These are phyloP conservation scores for Amphiduros pacificus DNA, from an alignment of 2,888 invertebrate species.

Conservation along the genomic window DNA sequence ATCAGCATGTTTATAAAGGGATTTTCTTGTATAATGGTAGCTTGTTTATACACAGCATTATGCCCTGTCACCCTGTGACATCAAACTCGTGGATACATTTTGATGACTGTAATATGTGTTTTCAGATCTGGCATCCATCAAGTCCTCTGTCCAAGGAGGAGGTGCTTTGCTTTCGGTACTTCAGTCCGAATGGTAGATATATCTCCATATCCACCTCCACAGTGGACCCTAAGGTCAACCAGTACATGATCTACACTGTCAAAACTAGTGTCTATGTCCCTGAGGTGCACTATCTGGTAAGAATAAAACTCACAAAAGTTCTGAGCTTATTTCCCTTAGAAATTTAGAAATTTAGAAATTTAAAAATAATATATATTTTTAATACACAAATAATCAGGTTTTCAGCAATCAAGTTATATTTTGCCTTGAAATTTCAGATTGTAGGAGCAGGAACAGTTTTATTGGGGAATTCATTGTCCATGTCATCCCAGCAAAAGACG, in stretches of 20 bases:
- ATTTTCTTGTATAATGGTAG: neutral
- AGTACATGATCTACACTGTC: constrained; percentile 89
- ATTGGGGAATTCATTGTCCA: constrained; percentile 78
- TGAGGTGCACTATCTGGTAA: constrained; percentile 78
- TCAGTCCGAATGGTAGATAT: constrained; percentile 28
- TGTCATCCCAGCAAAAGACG: constrained; percentile 61
- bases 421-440: constrained; percentile 58
- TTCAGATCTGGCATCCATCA: constrained; percentile 22
- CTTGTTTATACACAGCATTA: neutral
- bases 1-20: too few relatives aligned
- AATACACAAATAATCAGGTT: neutral
- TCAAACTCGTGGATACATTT: neutral
- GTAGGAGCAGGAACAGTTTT: constrained; percentile 89
- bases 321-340: neutral
- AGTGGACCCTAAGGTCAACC: constrained; percentile 71
- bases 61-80: too few relatives aligned
- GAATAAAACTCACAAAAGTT: neutral
- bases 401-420: neutral
- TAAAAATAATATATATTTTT: neutral
- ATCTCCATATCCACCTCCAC: constrained; percentile 86
- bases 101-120: neutral
- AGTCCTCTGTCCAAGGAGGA: constrained; percentile 20
- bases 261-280: constrained; percentile 86
- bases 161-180: constrained; percentile 26
- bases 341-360: too few relatives aligned